Base-by-base conservation (phyloP, 2,888 invertebrate genomes). In the Stenichneumon culpator region DNA sequence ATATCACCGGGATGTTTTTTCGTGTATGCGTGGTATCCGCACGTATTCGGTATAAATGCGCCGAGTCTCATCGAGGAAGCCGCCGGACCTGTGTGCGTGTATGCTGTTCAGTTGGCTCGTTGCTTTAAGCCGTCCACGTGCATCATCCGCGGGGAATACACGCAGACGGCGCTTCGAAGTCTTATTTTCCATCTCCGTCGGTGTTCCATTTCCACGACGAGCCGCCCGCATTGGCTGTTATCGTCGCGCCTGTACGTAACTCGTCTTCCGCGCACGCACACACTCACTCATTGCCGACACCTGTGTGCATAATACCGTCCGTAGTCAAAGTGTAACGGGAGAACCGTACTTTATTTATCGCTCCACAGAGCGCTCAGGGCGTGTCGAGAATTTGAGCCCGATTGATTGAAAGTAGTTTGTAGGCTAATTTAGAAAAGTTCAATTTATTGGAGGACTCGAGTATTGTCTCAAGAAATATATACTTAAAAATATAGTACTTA, bases 141-240 rank as follows among this genome's bases (percentile, higher is more conserved):
- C 39, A 72, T 80, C 77, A 50, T 77, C 69, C 70, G 52, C 44
- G 54, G 47, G 52, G 28, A 25, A 47, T 68, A 70, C 44, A 47
- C 50, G 50, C 16, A 28, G 54, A 69, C 69, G 63, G 28, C 65
- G 63, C 68, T 77, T 83, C 80, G 11, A 7, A 75, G 57, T 75
- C 50, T 81, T 81, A 73, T 39, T 68, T 63, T 52, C 44, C 28
- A 16, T 57, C 44, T 79, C 50, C 39, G 60, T 78, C 72, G 28
- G 32, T 16, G 67, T 77, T 84, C 77, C 57, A 78, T 78, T 78
- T 81, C 68, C 50, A 32, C 72, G 57, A 70, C 57, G 47, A 16
- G 22, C 44, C 47, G 77, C 81, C 84, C 84, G 73, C 73, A 84
- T 74, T 69, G 73, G 14, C 65, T 78, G 52, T 73, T 81, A 84